Evolutionary conservation across 2,888 invertebrate genomes (phyloP).

Genomic region (Drosophila macrospina): DNA sequence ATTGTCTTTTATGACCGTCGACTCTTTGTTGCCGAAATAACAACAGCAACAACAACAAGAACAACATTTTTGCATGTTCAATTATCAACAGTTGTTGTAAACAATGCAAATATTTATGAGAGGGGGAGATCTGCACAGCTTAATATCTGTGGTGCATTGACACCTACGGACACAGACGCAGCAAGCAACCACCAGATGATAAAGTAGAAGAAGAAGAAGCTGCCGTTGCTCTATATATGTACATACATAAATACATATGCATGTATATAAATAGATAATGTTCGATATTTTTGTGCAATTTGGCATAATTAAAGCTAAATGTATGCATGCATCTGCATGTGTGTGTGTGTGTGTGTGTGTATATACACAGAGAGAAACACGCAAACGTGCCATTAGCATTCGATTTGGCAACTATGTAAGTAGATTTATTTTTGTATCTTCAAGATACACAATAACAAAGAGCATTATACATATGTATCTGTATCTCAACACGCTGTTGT

Average conservation of each 20-base stretch:
- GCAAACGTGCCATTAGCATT: conserved; percentile 61
- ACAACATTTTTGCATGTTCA: conserved; percentile 18
- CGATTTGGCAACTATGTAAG: conserved; percentile 47
- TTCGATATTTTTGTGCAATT: conserved; percentile 42
- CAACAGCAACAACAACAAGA: conserved; percentile 1
- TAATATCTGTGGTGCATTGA: conserved; percentile 44
- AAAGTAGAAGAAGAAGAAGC: conserved; percentile 3
- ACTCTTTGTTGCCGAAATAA: conserved; percentile 30
- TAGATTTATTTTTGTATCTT: conserved; percentile 50
- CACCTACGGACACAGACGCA: conserved; percentile 25
- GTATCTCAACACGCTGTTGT: conserved; percentile 28
- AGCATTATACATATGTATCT: conserved; percentile 23
- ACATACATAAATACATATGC: background rate
- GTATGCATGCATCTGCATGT: conserved; percentile 24
- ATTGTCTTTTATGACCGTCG: background rate
- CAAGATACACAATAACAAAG: conserved; percentile 42
- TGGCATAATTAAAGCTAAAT: conserved; percentile 60
- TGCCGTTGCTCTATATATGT: conserved; percentile 14
- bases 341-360: conserved; percentile 19
- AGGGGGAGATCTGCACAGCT: conserved; percentile 17
- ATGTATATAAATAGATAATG: conserved; percentile 32
- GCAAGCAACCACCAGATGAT: conserved; percentile 40
- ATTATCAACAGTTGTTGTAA: conserved; percentile 39
- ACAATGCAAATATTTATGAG: conserved; percentile 39
- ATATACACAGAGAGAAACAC: conserved; percentile 40